phyloP scores from a whole-genome alignment of 2,888 invertebrate genomes.

The Caenorhabditis afra region DNA sequence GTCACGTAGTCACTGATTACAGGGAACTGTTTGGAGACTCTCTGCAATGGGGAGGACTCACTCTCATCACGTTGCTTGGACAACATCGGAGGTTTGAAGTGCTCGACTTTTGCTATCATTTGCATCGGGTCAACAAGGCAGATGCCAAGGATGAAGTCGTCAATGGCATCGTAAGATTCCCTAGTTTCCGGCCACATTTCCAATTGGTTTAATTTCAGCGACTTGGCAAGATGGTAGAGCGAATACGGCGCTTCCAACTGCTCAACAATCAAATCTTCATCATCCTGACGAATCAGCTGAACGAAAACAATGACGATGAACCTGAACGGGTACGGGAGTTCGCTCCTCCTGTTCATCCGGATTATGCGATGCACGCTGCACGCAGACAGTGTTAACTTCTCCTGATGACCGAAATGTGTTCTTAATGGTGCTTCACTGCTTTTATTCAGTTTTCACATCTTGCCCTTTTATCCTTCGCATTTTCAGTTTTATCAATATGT shows the following conservation, averaged over 20 bases:
- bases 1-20: conserved; percentile 13
- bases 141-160: conserved; percentile 96
- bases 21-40: conserved; percentile 98
- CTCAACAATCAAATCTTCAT: conserved; percentile 87
- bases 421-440: conserved; percentile 26
- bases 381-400: conserved; percentile 32
- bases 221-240: conserved; percentile 95
- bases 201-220: conserved; percentile 84
- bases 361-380: conserved; percentile 36
- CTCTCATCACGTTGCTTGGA: conserved; percentile 93
- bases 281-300: conserved; percentile 68
- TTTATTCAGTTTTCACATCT: conserved; percentile 11
- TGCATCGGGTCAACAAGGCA: conserved; percentile 93
- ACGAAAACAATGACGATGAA: conserved; percentile 81
- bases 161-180: conserved; percentile 87
- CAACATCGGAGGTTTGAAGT: conserved; percentile 88
- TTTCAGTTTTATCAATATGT: conserved; percentile 34
- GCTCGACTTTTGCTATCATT: conserved; percentile 98
- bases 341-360: conserved; percentile 91
- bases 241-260: conserved; percentile 97
- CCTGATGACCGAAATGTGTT: conserved; percentile 7
- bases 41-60: conserved; percentile 97
- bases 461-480: conserved; percentile 30
- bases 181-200: not conserved
- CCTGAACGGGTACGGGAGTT: conserved; percentile 95